These are phyloP conservation scores for Podarcis raffonei DNA, from an alignment of 2,113 vertebrate species.

Conservation along the genomic window DNA sequence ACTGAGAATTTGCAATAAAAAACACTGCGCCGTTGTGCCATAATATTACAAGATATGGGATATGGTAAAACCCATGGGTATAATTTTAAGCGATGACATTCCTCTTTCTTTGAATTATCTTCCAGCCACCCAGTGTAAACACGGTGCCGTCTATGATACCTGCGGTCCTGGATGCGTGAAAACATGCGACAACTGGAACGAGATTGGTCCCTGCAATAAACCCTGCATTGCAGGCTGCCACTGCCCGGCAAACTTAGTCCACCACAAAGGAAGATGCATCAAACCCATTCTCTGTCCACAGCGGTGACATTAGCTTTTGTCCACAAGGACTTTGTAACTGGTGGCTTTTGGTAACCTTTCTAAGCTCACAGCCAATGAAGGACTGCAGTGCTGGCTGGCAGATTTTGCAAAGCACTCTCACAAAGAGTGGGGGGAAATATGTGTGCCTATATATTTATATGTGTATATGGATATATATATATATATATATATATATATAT, in stretches of 20 bases:
- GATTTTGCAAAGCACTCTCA: slow-evolving; percentile 40
- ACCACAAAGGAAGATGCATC: slow-evolving; percentile 92
- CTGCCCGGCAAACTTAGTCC: slow-evolving; percentile 92
- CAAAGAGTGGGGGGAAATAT: slow-evolving; percentile 52
- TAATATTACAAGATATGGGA: background rate
- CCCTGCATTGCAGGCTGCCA: slow-evolving; percentile 95
- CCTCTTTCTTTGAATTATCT: slow-evolving; percentile 44
- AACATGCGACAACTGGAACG: slow-evolving; percentile 98
- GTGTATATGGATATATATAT: slow-evolving; percentile 29
- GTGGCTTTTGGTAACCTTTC: slow-evolving; percentile 28
- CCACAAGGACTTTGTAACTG: slow-evolving; percentile 49
- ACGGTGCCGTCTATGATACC: slow-evolving; percentile 93
- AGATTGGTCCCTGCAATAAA: slow-evolving; percentile 90
- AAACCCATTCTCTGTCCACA: slow-evolving; percentile 93
- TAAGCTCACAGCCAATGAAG: slow-evolving; percentile 62
- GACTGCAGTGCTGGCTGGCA: slow-evolving; percentile 64
- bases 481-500: slow-evolving; percentile 50
- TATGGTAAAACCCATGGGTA: background rate
- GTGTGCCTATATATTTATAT: slow-evolving; percentile 64
- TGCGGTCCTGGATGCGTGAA: slow-evolving; percentile 95
- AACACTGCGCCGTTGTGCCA: background rate
- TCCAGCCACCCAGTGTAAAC: slow-evolving; percentile 92
- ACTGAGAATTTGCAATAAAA: slow-evolving; percentile 7
- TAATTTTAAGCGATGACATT: background rate
- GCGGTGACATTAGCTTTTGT: slow-evolving; percentile 82